These are phyloP conservation scores for Chrysodeixis includens DNA, from an alignment of 2,888 invertebrate genomes.

Conservation along the genomic window DNA sequence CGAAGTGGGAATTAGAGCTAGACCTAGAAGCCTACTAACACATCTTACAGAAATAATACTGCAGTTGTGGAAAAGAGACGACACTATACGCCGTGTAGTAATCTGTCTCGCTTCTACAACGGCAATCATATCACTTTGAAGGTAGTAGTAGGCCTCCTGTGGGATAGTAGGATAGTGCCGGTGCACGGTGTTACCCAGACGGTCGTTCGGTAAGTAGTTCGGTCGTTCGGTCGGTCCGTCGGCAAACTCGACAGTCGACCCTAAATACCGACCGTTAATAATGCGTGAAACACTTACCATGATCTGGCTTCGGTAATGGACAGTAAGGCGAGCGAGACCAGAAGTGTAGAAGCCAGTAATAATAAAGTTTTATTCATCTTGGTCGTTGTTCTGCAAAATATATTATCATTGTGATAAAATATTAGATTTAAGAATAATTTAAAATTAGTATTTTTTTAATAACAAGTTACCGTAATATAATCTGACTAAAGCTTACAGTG, in stretches of 20 bases:
- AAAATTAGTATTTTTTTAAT: too few species aligned
- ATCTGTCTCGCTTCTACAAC: too few species aligned
- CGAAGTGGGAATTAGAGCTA: slow-evolving; percentile 36
- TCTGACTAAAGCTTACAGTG: too few species aligned
- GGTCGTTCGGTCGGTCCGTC: neutral
- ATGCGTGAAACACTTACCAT: slow-evolving; percentile 44
- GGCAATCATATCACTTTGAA: too few species aligned
- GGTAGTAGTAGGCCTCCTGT: too few species aligned
- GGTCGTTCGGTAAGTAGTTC: too few species aligned
- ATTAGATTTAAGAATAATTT: too few species aligned
- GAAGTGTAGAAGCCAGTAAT: slow-evolving; percentile 32
- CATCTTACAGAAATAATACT: too few species aligned
- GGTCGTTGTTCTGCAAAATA: slow-evolving; percentile 24
- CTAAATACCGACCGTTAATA: neutral
- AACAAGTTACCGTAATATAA: too few species aligned
- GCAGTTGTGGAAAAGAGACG: too few species aligned
- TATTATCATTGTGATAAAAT: neutral
- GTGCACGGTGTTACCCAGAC: slow-evolving; percentile 5
- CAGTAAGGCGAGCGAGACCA: slow-evolving; percentile 57
- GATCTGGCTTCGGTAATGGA: slow-evolving; percentile 64
- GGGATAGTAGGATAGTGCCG: slow-evolving; percentile 18
- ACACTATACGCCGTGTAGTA: too few species aligned
- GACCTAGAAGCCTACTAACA: too few species aligned
- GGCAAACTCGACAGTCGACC: neutral
- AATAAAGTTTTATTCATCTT: slow-evolving; percentile 68